These are phyloP conservation scores for Poeciliopsis occidentalis DNA, from an alignment of 2,113 vertebrate genomes.

Conservation along the genomic window DNA sequence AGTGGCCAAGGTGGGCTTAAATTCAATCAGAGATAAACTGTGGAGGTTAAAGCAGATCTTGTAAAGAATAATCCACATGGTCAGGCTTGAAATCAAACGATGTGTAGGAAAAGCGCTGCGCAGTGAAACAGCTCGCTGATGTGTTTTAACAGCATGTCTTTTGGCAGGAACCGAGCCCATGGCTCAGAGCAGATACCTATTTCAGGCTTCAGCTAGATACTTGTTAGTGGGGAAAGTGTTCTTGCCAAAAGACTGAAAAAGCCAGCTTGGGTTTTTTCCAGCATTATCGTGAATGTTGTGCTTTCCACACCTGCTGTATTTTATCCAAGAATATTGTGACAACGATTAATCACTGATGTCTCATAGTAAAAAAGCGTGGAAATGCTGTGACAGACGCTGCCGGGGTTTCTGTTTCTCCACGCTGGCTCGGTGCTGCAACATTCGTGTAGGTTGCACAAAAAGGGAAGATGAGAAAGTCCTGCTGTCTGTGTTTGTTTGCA, in stretches of 20 bases:
- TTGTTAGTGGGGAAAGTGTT: constrained; percentile 2
- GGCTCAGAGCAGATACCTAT: background rate
- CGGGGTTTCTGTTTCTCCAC: background rate
- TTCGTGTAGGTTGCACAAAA: constrained; percentile 1
- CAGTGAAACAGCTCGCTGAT: background rate
- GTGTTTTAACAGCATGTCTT: constrained; percentile 4
- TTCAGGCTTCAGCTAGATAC: background rate
- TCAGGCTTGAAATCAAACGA: background rate
- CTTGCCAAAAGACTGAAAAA: background rate
- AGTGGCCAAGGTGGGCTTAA: background rate
- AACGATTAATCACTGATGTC: background rate
- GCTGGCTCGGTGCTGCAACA: background rate
- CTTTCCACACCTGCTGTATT: background rate
- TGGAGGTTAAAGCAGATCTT: background rate
- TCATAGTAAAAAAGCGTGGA: background rate
- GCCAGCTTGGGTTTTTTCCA: background rate
- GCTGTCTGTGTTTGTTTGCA: constrained; percentile 64
- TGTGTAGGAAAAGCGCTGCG: background rate
- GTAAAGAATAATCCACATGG: background rate
- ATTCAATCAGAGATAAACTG: constrained; percentile 1
- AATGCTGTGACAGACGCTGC: background rate
- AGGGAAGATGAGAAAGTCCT: constrained; percentile 28
- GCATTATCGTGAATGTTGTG: background rate
- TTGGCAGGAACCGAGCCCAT: background rate
- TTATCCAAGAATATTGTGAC: background rate